Conservation (phyloP, 1,140 invertebrate genomes). For the Drosophila melanogaster region Release_6_plus_ISO1_MT NT_033777.3:11592501-11593000, state of each 20-base stretch:
- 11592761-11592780: conserved; percentile 15
- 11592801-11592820: conserved; percentile 1
- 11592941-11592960: conserved; percentile 36
- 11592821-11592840: too few species aligned
- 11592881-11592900: not conserved
- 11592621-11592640: conserved; percentile 60
- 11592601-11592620: conserved; percentile 77
- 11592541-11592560: conserved; percentile 77
- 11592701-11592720: conserved; percentile 46
- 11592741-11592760: conserved; percentile 35
- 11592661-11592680: conserved; percentile 20
- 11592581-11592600: conserved; percentile 77
- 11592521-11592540: conserved; percentile 84
- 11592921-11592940: conserved; percentile 4
- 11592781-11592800: conserved; percentile 13
- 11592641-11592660: conserved; percentile 11
- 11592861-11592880: not conserved
- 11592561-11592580: conserved; percentile 81
- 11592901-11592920: not conserved
- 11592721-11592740: conserved; percentile 27
- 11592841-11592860: too few species aligned
- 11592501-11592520: conserved; percentile 81
- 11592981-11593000: conserved; percentile 44
- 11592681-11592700: conserved; percentile 44
- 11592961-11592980: conserved; percentile 22